Evolutionary conservation across 2,888 invertebrate species (phyloP), one percentile per base, ranked within the genome.

Genomic region (Hydraecia micacea): DNA sequence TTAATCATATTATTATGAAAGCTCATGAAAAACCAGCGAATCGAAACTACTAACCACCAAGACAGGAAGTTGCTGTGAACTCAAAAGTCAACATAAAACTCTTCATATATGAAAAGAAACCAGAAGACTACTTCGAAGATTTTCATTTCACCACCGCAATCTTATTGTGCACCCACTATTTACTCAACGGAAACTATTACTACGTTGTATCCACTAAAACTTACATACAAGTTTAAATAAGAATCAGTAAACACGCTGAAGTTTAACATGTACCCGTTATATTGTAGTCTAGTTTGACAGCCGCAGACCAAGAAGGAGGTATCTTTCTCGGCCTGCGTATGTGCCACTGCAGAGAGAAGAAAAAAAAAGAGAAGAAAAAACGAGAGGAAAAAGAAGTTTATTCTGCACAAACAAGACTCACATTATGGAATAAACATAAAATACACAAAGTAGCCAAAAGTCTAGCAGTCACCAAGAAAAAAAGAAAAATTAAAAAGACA

Each of bases 181-280:
- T 39, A 62, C 76, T 62, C 4, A 18, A n/a, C 42, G 9, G 9
- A 55, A 65, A 46, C 32, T 42, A 21, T 66, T 49, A 52, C 4
- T 4, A 62, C 62, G 49, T 49, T 52, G 32, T 77, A 55, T 15
- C 7, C 13, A 36, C 28, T 49, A 49, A 67, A 75, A 77, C 32
- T 58, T 42, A 63, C 28, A 75, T 62, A 32, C 60, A 62, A 75
- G 52, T 77, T 65, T 77, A 52, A 63, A 77, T 25, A 39, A 39
- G 39, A 32, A 76, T 46, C 39, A 39, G 39, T 58, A 55, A 80
- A 80, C 39, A 39, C 8, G 62, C 13, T 21, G 5, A 21, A 58
- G 18, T 80, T 79, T 28, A 13, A 49, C 25, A 25, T 49, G 25
- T 25, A 15, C 28, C 21, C 36, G n/a, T 46, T 71, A 11, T 49